phyloP scores from a whole-genome alignment of 2,113 vertebrate genomes.

The Platichthys stellatus region DNA sequence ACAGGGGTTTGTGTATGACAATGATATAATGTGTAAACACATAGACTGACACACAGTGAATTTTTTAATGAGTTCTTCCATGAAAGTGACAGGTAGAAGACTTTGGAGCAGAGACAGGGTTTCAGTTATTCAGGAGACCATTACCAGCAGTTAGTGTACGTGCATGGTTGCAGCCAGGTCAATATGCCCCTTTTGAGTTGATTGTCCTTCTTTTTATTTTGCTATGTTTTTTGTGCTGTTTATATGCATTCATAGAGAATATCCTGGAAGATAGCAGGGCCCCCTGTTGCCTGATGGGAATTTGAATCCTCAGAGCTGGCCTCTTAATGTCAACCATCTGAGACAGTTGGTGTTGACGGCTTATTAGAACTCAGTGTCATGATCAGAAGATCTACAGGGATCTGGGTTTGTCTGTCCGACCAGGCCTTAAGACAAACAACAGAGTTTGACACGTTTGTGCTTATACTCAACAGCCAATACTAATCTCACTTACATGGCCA shows the following conservation, averaged over 20 bases:
- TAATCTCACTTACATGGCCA: background rate
- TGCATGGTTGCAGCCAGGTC: conserved; percentile 44
- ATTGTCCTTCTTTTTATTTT: conserved; percentile 15
- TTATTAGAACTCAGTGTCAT: conserved; percentile 7
- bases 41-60: conserved; percentile 19
- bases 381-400: conserved; percentile 4
- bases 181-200: conserved; percentile 27
- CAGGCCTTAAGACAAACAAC: conserved; percentile 11
- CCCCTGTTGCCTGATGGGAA: conserved; percentile 40
- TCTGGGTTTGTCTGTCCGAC: conserved; percentile 15
- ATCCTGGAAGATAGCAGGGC: conserved; percentile 44
- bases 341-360: conserved; percentile 12
- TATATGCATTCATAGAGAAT: conserved; percentile 64
- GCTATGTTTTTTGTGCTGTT: conserved; percentile 32
- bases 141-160: conserved; percentile 44
- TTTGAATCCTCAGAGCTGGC: conserved; percentile 58
- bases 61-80: conserved; percentile 16
- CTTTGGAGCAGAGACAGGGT: conserved; percentile 25
- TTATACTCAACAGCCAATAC: conserved; percentile 1
- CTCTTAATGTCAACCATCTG: conserved; percentile 48
- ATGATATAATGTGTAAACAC: conserved; percentile 29
- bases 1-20: conserved; percentile 17
- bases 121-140: conserved; percentile 30
- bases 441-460: conserved; percentile 9
- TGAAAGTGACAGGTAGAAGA: background rate